A percentile compares a stretch with the other conserved stretches of the same genome.
These are phyloP conservation scores for Adrianichthys oophorus DNA, from an alignment of 2,797 vertebrate genomes.

Conservation along the genomic window DNA sequence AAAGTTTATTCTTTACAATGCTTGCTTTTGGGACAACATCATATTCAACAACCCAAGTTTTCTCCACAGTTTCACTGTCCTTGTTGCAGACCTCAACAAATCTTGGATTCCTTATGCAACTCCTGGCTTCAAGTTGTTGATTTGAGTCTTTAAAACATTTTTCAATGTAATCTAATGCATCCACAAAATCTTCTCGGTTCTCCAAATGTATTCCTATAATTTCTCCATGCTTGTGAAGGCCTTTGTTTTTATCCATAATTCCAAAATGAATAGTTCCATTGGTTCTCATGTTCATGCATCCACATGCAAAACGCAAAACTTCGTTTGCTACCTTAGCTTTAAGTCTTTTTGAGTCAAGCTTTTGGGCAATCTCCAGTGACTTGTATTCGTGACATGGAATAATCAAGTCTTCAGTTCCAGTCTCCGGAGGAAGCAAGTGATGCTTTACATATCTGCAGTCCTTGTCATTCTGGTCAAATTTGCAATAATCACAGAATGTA, in stretches of 20 bases:
- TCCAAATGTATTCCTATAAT: conserved; percentile 75
- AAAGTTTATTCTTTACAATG: conserved; percentile 69
- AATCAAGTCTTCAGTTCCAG: conserved; percentile 77
- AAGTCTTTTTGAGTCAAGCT: conserved; percentile 67
- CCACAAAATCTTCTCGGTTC: conserved; percentile 74
- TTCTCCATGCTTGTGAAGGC: conserved; percentile 75
- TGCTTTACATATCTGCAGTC: conserved; percentile 79
- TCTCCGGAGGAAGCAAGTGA: conserved; percentile 80
- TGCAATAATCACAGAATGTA: conserved; percentile 9
- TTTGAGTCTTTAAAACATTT: conserved; percentile 68
- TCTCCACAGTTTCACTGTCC: conserved; percentile 49
- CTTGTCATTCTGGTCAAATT: conserved; percentile 69
- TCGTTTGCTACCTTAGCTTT: conserved; percentile 83
- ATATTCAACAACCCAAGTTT: conserved; percentile 81
- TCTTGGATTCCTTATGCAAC: conserved; percentile 80
- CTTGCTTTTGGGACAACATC: conserved; percentile 75
- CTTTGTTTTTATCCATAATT: conserved; percentile 77
- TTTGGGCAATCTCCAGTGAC: conserved; percentile 72
- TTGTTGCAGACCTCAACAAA: conserved; percentile 81
- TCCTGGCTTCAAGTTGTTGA: conserved; percentile 47
- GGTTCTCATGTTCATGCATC: conserved; percentile 85
- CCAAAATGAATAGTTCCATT: conserved; percentile 89
- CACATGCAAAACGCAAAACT: conserved; percentile 80
- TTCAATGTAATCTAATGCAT: conserved; percentile 80
- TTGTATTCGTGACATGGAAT: conserved; percentile 86